phyloP scores from a whole-genome alignment of 1,140 invertebrate species.

The Cherax quadricarinatus region DNA sequence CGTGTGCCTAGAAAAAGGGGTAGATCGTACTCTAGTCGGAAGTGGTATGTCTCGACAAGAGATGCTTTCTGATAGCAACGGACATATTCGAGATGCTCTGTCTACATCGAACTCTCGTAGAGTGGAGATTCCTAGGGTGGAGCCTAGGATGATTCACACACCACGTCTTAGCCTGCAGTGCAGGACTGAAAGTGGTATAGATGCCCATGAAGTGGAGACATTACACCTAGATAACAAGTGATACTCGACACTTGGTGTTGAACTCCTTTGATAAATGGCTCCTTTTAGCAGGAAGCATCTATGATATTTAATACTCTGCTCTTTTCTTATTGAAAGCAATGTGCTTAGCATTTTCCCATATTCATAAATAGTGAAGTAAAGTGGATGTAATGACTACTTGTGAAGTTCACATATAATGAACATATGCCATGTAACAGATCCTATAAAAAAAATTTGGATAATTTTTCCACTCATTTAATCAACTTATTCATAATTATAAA shows the following conservation, averaged over 20 bases:
- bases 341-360: neutral
- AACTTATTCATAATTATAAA: neutral
- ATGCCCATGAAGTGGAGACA: slow-evolving; percentile 60
- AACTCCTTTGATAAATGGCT: slow-evolving; percentile 34
- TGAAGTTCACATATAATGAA: neutral
- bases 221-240: slow-evolving; percentile 66
- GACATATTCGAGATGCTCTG: slow-evolving; percentile 25
- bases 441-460: neutral
- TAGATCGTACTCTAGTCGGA: slow-evolving; percentile 39
- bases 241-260: slow-evolving; percentile 36
- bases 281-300: slow-evolving; percentile 13
- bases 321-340: neutral
- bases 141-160: slow-evolving; percentile 63
- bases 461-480: neutral
- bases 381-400: neutral
- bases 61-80: slow-evolving; percentile 12
- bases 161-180: slow-evolving; percentile 54
- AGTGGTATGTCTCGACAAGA: slow-evolving; percentile 16
- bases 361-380: neutral
- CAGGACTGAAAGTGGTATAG: slow-evolving; percentile 61
- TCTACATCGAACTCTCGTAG: slow-evolving; percentile 13
- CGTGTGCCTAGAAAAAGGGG: slow-evolving; percentile 63
- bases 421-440: neutral
- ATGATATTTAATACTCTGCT: slow-evolving; percentile 8
- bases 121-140: slow-evolving; percentile 35